Evolutionary conservation across 2,888 invertebrate genomes (phyloP).

Genomic region (Aphodius granarius): DNA sequence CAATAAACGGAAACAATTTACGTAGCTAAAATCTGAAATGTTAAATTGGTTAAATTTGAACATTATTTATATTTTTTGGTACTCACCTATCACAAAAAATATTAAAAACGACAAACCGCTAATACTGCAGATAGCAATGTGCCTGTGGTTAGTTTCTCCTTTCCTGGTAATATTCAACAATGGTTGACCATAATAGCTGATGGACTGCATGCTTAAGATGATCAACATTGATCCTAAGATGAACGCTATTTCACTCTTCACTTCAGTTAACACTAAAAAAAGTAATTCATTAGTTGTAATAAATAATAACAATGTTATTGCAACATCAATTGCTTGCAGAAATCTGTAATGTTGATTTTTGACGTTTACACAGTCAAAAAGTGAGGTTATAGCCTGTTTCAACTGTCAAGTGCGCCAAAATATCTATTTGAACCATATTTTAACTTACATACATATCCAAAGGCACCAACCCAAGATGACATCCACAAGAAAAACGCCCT

Average conservation of each 20-base stretch:
- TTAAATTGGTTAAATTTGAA: neutral
- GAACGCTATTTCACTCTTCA: conserved; percentile 39
- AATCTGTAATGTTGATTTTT: no score
- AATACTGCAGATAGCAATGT: conserved; percentile 41
- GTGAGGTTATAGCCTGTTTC: no score
- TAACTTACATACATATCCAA: conserved; percentile 61
- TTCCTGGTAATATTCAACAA: conserved; percentile 44
- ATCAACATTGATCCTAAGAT: conserved; percentile 47
- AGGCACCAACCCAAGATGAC: conserved; percentile 57
- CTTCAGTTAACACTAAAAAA: conserved; percentile 47
- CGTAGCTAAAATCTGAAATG: conserved; percentile 47
- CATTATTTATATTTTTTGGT: neutral
- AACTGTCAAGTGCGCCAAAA: no score
- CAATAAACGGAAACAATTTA: conserved; percentile 47
- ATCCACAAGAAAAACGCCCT: conserved; percentile 45
- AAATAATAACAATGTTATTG: neutral
- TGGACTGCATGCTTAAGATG: conserved; percentile 45
- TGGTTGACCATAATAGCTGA: conserved; percentile 45
- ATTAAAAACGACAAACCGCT: conserved; percentile 44
- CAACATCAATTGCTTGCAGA: no score
- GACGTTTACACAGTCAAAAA: no score
- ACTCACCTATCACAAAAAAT: conserved; percentile 46
- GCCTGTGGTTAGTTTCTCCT: conserved; percentile 45
- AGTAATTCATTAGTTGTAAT: neutral
- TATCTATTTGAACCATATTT: no score